phyloP scores from a whole-genome alignment of 2,888 invertebrate species.

The Stratiomys singularior region DNA sequence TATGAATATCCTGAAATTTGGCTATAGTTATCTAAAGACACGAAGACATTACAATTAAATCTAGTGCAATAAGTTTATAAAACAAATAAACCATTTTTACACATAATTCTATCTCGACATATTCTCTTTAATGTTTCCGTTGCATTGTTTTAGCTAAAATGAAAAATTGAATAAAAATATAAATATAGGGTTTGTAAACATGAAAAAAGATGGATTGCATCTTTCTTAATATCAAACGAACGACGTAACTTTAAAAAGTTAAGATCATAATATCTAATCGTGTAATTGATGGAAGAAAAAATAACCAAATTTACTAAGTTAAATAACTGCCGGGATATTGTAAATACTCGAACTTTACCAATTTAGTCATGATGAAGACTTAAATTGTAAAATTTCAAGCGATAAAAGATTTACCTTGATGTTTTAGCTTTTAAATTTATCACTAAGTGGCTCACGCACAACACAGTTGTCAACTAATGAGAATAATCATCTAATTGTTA shows the following conservation, averaged over 20 bases:
- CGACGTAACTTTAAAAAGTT: not conserved
- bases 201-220: not conserved
- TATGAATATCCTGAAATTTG: not conserved
- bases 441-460: conserved; percentile 9
- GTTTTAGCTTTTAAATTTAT: conserved; percentile 1
- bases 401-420: not conserved
- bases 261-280: not conserved
- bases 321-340: conserved; percentile 36
- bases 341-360: conserved; percentile 29
- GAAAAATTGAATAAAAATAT: not conserved
- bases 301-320: not conserved
- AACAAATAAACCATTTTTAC: conserved; percentile 15
- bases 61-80: conserved; percentile 48
- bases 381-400: not conserved
- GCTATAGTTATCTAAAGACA: conserved; percentile 35
- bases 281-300: not conserved
- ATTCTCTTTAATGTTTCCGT: conserved; percentile 3
- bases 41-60: conserved; percentile 42
- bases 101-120: not conserved
- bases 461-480: not conserved
- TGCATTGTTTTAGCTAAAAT: not conserved
- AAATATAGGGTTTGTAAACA: not conserved
- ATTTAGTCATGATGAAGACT: not conserved
- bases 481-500: not conserved
- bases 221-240: not conserved